Evolutionary conservation across 2,888 invertebrate genomes (phyloP).

Genomic region (Drosophila setosimentum): DNA sequence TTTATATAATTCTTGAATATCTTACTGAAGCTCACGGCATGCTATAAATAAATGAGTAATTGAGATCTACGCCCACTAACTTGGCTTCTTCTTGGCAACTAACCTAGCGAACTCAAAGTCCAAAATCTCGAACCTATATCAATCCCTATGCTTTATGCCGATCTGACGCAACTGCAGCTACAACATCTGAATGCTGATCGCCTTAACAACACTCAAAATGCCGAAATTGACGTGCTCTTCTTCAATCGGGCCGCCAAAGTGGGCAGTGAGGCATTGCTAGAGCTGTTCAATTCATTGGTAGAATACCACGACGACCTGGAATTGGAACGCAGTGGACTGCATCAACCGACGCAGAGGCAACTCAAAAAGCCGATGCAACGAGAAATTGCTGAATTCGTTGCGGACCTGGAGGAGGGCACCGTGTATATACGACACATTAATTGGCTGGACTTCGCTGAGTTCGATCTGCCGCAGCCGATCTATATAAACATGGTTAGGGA

Average conservation of each 20-base stretch:
- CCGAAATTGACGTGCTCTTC: conserved; percentile 91
- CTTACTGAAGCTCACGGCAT: background rate
- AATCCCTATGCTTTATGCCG: background rate
- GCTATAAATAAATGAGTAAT: background rate
- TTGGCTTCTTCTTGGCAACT: conserved; percentile 19
- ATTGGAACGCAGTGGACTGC: conserved; percentile 59
- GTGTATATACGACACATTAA: conserved; percentile 95
- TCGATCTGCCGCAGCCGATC: conserved; percentile 91
- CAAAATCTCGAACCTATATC: background rate
- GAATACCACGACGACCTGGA: conserved; percentile 50
- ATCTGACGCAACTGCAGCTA: conserved; percentile 50
- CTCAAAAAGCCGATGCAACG: conserved; percentile 32
- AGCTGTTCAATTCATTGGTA: conserved; percentile 83
- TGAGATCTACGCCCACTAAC: conserved; percentile 13
- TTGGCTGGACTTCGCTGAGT: conserved; percentile 92
- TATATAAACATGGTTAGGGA: conserved; percentile 93
- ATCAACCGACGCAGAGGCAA: conserved; percentile 25
- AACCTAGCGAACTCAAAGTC: conserved; percentile 11
- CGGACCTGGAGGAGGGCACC: conserved; percentile 90
- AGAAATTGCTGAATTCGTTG: conserved; percentile 85
- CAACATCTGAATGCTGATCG: conserved; percentile 56
- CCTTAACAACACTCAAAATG: conserved; percentile 92
- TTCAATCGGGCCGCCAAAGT: conserved; percentile 97
- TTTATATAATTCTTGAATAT: background rate
- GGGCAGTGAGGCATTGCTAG: conserved; percentile 95